Evolutionary conservation across 2,888 invertebrate genomes (phyloP).

Genomic region (Diachrysia chrysitis): DNA sequence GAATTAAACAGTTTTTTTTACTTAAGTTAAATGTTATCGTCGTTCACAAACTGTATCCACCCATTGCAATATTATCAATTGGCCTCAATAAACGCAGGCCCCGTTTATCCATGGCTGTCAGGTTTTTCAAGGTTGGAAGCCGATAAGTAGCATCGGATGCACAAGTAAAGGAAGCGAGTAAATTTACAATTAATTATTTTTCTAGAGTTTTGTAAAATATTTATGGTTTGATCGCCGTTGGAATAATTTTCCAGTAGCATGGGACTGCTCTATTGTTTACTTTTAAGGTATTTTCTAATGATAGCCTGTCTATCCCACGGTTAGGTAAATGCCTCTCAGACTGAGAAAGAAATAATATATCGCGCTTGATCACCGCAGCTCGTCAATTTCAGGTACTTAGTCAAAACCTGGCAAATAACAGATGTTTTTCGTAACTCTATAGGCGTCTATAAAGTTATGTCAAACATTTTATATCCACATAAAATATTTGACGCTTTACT

Average conservation of each 20-base stretch:
- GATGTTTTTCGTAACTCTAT: not conserved
- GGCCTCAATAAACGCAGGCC: conserved; percentile 49
- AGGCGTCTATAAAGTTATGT: not conserved
- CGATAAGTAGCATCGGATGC: conserved; percentile 43
- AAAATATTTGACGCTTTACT: not conserved
- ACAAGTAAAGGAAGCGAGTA: conserved; percentile 9
- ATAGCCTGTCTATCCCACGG: not conserved
- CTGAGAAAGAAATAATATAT: not conserved
- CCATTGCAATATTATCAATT: conserved; percentile 47
- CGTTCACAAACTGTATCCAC: conserved; percentile 33
- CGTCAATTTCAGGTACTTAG: too few species aligned
- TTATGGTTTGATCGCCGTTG: not conserved
- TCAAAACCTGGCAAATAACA: too few species aligned
- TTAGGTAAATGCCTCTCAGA: not conserved
- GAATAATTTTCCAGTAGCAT: not conserved
- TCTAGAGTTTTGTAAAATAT: not conserved
- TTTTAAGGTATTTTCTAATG: not conserved
- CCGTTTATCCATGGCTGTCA: conserved; percentile 50
- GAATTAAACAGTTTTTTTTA: not conserved
- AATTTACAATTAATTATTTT: conserved; percentile 1
- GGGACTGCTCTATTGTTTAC: not conserved
- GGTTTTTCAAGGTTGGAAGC: conserved; percentile 46
- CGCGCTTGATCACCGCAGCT: too few species aligned
- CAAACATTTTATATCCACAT: not conserved
- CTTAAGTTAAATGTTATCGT: conserved; percentile 9